Percentiles rank a stretch among this genome's conserved stretches.
phyloP scores from a whole-genome alignment of 2,113 vertebrate species.

The Hemibagrus wyckioides region DNA sequence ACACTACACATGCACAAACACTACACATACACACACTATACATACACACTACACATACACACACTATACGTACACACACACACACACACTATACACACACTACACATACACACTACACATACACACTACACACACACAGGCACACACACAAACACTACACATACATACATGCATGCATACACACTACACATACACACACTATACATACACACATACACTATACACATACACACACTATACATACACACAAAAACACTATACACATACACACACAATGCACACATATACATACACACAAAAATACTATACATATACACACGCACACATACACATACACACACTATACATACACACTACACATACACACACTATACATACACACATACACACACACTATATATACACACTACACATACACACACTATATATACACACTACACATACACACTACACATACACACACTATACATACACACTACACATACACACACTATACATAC shows the following conservation, averaged over 20 bases:
- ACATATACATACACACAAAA: background rate
- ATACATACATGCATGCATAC: background rate
- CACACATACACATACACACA: constrained; percentile 10
- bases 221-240: background rate
- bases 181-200: background rate
- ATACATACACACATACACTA: background rate
- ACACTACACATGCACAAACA: background rate
- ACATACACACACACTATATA: too few species aligned
- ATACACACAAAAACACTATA: background rate
- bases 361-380: too few species aligned
- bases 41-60: background rate
- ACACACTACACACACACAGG: constrained; percentile 3
- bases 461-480: too few species aligned
- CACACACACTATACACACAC: background rate
- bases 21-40: constrained; percentile 8
- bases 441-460: too few species aligned
- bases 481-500: too few species aligned
- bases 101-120: background rate
- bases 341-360: background rate
- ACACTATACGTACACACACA: background rate
- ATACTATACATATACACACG: too few species aligned
- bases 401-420: too few species aligned
- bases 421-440: too few species aligned
- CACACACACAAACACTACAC: background rate
- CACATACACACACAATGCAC: background rate